phyloP scores from a whole-genome alignment of 2,113 vertebrate species.

The Alosa alosa region DNA sequence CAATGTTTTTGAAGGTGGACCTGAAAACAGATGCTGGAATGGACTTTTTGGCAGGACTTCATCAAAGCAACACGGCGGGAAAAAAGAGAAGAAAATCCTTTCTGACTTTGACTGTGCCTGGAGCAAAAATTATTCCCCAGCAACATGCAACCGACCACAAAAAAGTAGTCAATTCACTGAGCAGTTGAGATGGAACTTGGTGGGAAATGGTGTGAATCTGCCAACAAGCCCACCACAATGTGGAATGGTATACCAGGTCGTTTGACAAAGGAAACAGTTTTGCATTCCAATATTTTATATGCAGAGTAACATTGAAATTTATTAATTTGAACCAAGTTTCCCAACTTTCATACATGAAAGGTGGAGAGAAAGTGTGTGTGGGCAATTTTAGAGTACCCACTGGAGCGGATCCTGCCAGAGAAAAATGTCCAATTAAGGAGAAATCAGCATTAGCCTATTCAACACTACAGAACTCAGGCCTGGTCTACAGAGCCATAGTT shows the following conservation, averaged over 20 bases:
- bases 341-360: neutral
- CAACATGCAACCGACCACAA: neutral
- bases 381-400: neutral
- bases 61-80: neutral
- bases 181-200: neutral
- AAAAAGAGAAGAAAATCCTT: too few relatives aligned
- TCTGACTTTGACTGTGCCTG: too few relatives aligned
- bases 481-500: too few relatives aligned
- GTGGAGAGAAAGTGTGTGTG: neutral
- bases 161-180: neutral
- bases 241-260: neutral
- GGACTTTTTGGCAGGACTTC: neutral
- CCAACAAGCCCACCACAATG: neutral
- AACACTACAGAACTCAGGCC: too few relatives aligned
- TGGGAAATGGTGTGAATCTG: neutral
- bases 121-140: too few relatives aligned
- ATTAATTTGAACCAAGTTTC: neutral
- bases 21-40: neutral
- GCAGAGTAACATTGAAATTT: neutral
- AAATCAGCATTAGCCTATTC: neutral
- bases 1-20: neutral
- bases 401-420: neutral
- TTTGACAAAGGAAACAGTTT: too few relatives aligned
- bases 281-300: too few relatives aligned
- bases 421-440: neutral